phyloP scores from a whole-genome alignment of 1,140 invertebrate species.

The Lasaia peninsularis region DNA sequence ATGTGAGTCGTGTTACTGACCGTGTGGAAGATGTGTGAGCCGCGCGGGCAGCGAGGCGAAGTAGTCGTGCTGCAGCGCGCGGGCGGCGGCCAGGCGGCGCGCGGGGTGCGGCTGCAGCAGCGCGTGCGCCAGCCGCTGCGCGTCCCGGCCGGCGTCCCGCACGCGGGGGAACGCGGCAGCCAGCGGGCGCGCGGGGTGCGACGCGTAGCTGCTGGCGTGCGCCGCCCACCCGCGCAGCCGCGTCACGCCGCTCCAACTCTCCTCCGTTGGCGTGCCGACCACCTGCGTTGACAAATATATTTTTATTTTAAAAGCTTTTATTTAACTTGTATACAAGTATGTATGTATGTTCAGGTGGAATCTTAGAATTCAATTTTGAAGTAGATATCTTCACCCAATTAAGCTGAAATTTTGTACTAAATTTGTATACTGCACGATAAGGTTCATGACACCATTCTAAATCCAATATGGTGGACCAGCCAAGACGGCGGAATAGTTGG shows the following conservation, averaged over 20 bases:
- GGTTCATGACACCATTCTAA: too few relatives aligned
- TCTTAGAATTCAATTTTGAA: too few relatives aligned
- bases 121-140: slow-evolving; percentile 90
- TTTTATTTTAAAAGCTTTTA: too few relatives aligned
- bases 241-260: slow-evolving; percentile 93
- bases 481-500: too few relatives aligned
- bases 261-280: slow-evolving; percentile 93
- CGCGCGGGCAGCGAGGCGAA: slow-evolving; percentile 91
- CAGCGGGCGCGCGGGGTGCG: slow-evolving; percentile 87
- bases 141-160: slow-evolving; percentile 89
- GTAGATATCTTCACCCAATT: too few relatives aligned
- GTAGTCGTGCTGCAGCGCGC: slow-evolving; percentile 93
- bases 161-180: slow-evolving; percentile 92
- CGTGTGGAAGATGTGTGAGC: slow-evolving; percentile 93
- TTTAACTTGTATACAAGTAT: too few relatives aligned
- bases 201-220: slow-evolving; percentile 82
- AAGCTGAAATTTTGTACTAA: too few relatives aligned
- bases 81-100: slow-evolving; percentile 90
- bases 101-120: slow-evolving; percentile 93
- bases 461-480: too few relatives aligned
- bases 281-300: slow-evolving; percentile 79
- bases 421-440: too few relatives aligned
- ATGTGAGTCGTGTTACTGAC: slow-evolving; percentile 75
- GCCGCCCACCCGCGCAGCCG: slow-evolving; percentile 91
- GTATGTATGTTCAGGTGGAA: too few relatives aligned